Evolutionary conservation across 2,797 vertebrate genomes (phyloP).

Genomic region (Pipistrellus nathusii): DNA sequence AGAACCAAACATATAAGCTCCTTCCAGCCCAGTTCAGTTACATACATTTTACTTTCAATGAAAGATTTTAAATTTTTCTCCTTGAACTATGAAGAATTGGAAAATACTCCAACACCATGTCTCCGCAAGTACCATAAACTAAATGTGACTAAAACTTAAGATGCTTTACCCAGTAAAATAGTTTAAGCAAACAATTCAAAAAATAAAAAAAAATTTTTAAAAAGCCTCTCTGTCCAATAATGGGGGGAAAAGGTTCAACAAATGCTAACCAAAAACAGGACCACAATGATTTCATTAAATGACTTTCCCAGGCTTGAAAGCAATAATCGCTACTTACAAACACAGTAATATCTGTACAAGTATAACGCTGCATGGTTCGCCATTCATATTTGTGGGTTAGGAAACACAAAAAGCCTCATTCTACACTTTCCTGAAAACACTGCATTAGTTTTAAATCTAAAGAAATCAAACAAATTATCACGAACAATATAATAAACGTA

Average conservation of each 20-base stretch:
- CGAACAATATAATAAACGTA: neutral
- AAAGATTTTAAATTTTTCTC: constrained; percentile 50
- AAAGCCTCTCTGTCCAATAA: constrained; percentile 16
- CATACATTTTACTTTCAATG: neutral
- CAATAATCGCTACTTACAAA: neutral
- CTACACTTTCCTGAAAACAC: constrained; percentile 24
- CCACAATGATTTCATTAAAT: constrained; percentile 48
- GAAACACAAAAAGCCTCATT: neutral
- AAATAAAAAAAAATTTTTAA: neutral
- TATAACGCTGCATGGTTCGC: neutral
- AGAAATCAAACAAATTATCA: constrained; percentile 49
- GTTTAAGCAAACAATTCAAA: neutral
- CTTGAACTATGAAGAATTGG: neutral
- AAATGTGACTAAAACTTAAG: constrained; percentile 53
- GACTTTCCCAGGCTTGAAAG: constrained; percentile 31
- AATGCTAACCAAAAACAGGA: constrained; percentile 56
- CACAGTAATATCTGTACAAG: neutral
- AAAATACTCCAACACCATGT: neutral
- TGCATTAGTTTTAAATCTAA: constrained; percentile 24
- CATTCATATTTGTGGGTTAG: neutral
- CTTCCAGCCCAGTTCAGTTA: neutral
- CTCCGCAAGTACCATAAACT: constrained; percentile 21
- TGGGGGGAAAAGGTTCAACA: neutral
- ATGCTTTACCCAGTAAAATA: constrained; percentile 17
- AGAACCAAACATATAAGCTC: constrained; percentile 40